These are phyloP conservation scores for Trachelus iudaicus DNA, from an alignment of 2,888 invertebrate species.

Conservation along the genomic window DNA sequence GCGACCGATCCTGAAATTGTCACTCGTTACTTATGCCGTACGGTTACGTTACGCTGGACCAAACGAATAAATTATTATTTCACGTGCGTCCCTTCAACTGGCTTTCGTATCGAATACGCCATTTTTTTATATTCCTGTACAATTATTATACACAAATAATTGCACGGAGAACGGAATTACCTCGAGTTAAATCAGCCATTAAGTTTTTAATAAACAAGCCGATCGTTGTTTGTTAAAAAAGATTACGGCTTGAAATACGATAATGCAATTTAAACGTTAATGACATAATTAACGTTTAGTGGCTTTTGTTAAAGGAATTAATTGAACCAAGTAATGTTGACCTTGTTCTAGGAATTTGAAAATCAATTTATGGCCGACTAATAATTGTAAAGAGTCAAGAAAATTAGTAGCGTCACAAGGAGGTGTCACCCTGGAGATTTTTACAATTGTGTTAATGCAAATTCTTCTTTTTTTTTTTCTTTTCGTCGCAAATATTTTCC, in stretches of 20 bases:
- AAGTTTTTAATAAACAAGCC: background rate
- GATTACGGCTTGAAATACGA: background rate
- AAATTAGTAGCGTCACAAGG: background rate
- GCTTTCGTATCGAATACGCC: background rate
- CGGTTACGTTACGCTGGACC: background rate
- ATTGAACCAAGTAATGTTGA: background rate
- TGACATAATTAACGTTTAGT: background rate
- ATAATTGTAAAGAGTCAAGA: background rate
- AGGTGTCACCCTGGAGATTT: background rate
- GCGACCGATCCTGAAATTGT: background rate
- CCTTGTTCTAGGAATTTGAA: background rate
- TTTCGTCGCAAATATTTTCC: background rate
- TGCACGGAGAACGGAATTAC: background rate
- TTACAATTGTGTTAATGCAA: background rate
- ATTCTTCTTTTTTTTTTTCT: background rate
- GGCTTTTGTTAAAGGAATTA: background rate
- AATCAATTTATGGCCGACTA: background rate
- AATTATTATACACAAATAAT: background rate
- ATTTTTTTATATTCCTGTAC: background rate
- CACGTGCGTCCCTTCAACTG: background rate
- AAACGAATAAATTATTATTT: background rate
- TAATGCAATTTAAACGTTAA: background rate
- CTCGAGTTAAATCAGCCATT: background rate
- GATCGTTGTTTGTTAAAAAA: no score
- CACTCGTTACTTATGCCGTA: background rate